A percentile compares a stretch with the other conserved stretches of the same genome.
Evolutionary conservation across 2,888 invertebrate species (phyloP).

Genomic region (Drosophila ochracea): DNA sequence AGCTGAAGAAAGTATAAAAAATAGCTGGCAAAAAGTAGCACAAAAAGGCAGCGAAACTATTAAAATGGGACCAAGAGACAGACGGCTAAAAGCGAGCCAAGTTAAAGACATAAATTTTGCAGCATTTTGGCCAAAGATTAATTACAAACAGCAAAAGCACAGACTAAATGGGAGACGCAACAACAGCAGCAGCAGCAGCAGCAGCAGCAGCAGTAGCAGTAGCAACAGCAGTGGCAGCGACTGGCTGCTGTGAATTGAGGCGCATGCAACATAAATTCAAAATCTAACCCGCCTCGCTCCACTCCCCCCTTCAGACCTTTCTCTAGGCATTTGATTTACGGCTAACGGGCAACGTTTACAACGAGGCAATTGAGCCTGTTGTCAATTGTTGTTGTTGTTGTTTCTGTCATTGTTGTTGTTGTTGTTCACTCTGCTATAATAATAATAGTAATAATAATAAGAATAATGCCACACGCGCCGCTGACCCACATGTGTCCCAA

Average conservation of each 20-base stretch:
- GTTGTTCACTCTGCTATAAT: constrained; percentile 32
- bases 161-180: constrained; percentile 16
- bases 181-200: background rate
- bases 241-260: constrained; percentile 46
- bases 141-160: constrained; percentile 63
- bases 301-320: background rate
- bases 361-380: constrained; percentile 58
- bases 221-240: background rate
- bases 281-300: constrained; percentile 18
- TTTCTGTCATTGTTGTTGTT: background rate
- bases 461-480: constrained; percentile 38
- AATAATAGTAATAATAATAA: constrained; percentile 53
- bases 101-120: constrained; percentile 82
- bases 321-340: constrained; percentile 54
- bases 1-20: background rate
- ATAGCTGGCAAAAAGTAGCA: background rate
- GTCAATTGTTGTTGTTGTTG: constrained; percentile 17
- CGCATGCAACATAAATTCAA: constrained; percentile 76
- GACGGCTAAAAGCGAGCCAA: constrained; percentile 45
- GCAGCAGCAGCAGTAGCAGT: background rate
- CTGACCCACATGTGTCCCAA: constrained; percentile 53
- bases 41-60: constrained; percentile 64
- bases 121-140: constrained; percentile 82
- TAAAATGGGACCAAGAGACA: constrained; percentile 40
- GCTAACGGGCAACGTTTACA: constrained; percentile 56